Conservation (phyloP, 2,888 invertebrate genomes). For the Pinctada fucata region DNA sequence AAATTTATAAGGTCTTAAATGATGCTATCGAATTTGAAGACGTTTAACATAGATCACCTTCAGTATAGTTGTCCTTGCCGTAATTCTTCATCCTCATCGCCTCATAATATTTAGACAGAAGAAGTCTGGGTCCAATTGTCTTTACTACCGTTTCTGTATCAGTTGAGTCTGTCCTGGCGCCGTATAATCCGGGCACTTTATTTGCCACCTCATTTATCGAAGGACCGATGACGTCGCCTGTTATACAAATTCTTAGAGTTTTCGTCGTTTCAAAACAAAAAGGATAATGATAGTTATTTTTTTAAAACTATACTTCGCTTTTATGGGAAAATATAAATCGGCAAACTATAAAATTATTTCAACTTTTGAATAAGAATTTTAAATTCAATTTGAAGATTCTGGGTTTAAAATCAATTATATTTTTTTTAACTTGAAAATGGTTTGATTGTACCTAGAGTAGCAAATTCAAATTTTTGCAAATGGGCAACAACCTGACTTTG, state of each 20-base stretch:
- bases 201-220: background rate
- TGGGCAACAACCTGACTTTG: no score
- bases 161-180: background rate
- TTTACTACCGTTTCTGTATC: background rate
- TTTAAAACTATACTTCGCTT: no score
- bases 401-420: no score
- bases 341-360: no score
- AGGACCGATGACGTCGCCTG: background rate
- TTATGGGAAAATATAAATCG: no score
- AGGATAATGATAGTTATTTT: no score
- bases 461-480: no score
- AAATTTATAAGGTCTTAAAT: background rate
- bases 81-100: background rate
- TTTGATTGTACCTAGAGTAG: no score
- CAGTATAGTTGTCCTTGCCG: background rate
- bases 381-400: no score
- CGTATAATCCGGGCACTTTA: background rate
- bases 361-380: no score
- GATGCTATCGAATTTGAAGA: background rate
- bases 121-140: background rate
- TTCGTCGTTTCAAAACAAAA: background rate
- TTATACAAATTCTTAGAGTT: background rate
- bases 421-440: no score
- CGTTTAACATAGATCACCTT: background rate
- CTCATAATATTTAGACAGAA: background rate